phyloP scores from a whole-genome alignment of 2,888 invertebrate genomes.

The Ashinkailepas kermadecensis region DNA sequence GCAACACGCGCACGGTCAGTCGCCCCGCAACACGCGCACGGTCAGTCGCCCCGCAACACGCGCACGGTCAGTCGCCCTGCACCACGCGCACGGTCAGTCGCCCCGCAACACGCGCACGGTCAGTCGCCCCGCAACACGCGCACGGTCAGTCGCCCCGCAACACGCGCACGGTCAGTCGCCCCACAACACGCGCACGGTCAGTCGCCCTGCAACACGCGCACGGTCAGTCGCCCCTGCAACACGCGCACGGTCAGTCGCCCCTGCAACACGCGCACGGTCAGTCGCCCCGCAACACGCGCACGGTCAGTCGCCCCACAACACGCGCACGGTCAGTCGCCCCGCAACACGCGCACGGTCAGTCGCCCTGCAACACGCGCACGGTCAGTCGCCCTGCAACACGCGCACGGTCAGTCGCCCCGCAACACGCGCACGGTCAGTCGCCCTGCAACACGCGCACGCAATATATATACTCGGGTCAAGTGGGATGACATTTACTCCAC shows the following conservation, averaged over 20 bases:
- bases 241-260: conserved; percentile 52
- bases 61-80: too few relatives aligned
- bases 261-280: conserved; percentile 52
- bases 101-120: conserved; percentile 51
- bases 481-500: too few relatives aligned
- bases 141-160: conserved; percentile 40
- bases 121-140: conserved; percentile 48
- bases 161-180: conserved; percentile 52
- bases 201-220: conserved; percentile 51
- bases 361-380: conserved; percentile 51
- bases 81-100: conserved; percentile 55
- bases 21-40: conserved; percentile 51
- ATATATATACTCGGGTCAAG: too few relatives aligned
- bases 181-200: conserved; percentile 51
- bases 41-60: conserved; percentile 25
- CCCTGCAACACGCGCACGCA: too few relatives aligned
- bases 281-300: conserved; percentile 51
- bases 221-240: conserved; percentile 27
- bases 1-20: conserved; percentile 57
- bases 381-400: conserved; percentile 41
- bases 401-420: conserved; percentile 47
- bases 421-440: conserved; percentile 52
- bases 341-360: conserved; percentile 52
- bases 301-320: conserved; percentile 26
- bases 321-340: conserved; percentile 52